Base-by-base conservation (phyloP, 2,888 invertebrate species). In the Dromius quadrimaculatus region DNA sequence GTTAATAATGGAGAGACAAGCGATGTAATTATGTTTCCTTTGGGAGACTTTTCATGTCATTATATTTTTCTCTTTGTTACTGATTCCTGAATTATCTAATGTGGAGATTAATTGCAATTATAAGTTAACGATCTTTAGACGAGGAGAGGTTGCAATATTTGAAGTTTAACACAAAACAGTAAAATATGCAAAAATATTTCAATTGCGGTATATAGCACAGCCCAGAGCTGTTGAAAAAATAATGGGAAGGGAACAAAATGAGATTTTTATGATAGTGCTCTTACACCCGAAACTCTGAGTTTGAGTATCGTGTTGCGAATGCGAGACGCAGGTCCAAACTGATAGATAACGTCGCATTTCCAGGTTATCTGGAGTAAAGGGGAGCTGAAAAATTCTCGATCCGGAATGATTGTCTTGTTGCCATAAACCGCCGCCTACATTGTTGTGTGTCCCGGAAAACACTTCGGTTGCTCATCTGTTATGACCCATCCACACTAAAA, bases 401-500 rank as follows among this genome's bases (percentile, higher is more conserved):
- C 45, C 23, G 38, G 28, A 28, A 22, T 15, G 63, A 63, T 63
- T 61, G 45, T 45, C 63, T 63, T 63, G 63, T 63, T 45, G 41
- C 41, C 41, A 41, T 41, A 41, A 41, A 41, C 41, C 15, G 17
- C 45, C 23, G 45, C 43, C 45, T 23, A 11, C 6, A 9, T 23
- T 28, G 41, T 23, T 19, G 17, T 23, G 43, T 32, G 11, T 45
- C 28, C 61, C 63, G 63, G 63, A 63, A 63, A 45, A 43, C 63
- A 63, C 63, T 63, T 63, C 43, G 45, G 19, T 28, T 23, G 15
- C 23, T 63, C 63, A 63, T 63, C 63, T 63, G 43, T 45, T 63
- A 63, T 63, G 63, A 32, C 17, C 45, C 45, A 63, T 43, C 61
- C 45, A 43, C 45, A 32, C 45, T 19, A 28, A 45, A 43, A 63